Evolutionary conservation across 2,113 vertebrate species (phyloP).

Genomic region (human (Homo sapiens)): DNA sequence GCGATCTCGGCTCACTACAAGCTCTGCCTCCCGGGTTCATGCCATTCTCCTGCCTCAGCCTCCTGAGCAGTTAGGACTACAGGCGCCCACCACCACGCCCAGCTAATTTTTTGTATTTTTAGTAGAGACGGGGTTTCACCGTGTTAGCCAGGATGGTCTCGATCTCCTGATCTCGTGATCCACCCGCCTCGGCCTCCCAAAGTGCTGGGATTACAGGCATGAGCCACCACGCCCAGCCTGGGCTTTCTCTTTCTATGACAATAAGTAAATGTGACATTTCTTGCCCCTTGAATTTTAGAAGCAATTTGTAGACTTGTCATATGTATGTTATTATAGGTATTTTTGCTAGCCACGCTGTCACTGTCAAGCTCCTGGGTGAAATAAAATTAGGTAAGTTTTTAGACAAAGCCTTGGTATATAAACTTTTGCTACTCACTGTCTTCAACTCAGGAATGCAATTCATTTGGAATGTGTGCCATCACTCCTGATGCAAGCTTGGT

Average conservation of each 20-base stretch:
- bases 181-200: too few species aligned
- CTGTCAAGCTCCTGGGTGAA: neutral
- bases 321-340: rapidly evolving
- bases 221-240: neutral
- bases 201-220: too few species aligned
- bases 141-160: too few species aligned
- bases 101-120: too few species aligned
- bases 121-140: too few species aligned
- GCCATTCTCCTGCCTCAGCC: too few species aligned
- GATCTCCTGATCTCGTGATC: too few species aligned
- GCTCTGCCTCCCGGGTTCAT: too few species aligned
- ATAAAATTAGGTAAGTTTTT: neutral
- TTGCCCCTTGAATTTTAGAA: neutral
- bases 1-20: too few species aligned
- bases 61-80: too few species aligned
- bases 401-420: neutral
- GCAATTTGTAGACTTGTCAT: neutral
- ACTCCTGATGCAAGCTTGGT: neutral
- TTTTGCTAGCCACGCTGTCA: neutral
- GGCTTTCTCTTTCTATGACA: neutral
- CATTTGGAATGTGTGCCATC: neutral
- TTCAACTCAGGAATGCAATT: neutral
- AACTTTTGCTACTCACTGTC: neutral
- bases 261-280: neutral
- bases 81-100: too few species aligned